Evolutionary conservation across 2,113 vertebrate genomes (phyloP).

Genomic region (Cettia cetti): DNA sequence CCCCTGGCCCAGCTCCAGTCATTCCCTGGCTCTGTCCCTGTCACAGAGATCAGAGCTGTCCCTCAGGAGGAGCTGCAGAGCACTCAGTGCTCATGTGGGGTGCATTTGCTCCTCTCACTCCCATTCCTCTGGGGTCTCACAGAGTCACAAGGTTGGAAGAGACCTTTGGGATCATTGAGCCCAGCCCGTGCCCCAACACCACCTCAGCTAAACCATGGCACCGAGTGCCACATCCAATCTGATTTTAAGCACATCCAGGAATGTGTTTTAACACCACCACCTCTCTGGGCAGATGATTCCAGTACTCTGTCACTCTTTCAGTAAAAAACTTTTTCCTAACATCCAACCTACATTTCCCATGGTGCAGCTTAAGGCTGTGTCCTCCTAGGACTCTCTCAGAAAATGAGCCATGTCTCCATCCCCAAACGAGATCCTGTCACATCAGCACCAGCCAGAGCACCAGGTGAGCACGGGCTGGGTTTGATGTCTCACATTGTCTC

Average conservation of each 20-base stretch:
- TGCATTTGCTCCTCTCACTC: neutral
- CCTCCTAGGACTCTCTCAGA: neutral
- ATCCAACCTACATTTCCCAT: neutral
- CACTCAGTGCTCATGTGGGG: accelerated
- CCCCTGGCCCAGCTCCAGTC: accelerated
- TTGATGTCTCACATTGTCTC: neutral
- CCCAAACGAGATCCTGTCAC: accelerated
- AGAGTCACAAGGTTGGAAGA: neutral
- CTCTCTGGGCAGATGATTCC: neutral
- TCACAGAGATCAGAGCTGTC: accelerated
- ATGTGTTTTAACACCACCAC: neutral
- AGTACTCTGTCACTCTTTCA: neutral
- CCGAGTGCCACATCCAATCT: neutral
- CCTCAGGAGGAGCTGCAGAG: neutral
- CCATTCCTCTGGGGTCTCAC: neutral
- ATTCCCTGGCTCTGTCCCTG: neutral
- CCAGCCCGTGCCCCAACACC: neutral
- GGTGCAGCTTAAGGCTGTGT: too few relatives aligned
- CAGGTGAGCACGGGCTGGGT: neutral
- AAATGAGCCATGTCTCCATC: accelerated
- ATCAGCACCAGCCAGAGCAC: accelerated
- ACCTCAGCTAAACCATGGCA: neutral
- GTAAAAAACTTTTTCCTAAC: neutral
- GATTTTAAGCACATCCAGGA: too few relatives aligned
- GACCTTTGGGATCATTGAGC: accelerated